These are phyloP conservation scores for Ceratosolen solmsi DNA, from an alignment of 1,140 invertebrate species.

Conservation along the genomic window DNA sequence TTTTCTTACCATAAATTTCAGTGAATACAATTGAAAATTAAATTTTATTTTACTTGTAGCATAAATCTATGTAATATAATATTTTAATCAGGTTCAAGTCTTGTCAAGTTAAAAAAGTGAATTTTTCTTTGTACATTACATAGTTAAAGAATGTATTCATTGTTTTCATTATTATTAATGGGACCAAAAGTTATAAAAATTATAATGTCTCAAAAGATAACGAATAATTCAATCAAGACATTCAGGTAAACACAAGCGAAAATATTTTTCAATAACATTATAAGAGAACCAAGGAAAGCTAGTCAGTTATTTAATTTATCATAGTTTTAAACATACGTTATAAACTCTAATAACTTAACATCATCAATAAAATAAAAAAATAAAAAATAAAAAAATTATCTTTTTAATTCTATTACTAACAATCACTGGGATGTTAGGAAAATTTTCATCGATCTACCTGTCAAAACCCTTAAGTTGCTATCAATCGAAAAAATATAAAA, in stretches of 20 bases:
- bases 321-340: slow-evolving; percentile 17
- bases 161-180: slow-evolving; percentile 44
- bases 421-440: slow-evolving; percentile 42
- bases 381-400: slow-evolving; percentile 1
- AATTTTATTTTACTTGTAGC: slow-evolving; percentile 15
- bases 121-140: slow-evolving; percentile 45
- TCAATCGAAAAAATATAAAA: slow-evolving; percentile 52
- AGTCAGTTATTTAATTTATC: neutral
- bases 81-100: slow-evolving; percentile 35
- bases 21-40: slow-evolving; percentile 10
- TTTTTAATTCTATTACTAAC: slow-evolving; percentile 19
- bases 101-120: slow-evolving; percentile 42
- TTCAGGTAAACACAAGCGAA: neutral
- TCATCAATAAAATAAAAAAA: slow-evolving; percentile 42
- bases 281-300: slow-evolving; percentile 39
- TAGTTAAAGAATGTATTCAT: neutral
- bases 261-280: neutral
- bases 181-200: slow-evolving; percentile 23
- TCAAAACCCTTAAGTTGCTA: slow-evolving; percentile 52
- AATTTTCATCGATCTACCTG: slow-evolving; percentile 46
- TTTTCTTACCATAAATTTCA: slow-evolving; percentile 57
- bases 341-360: slow-evolving; percentile 42
- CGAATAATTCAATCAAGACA: neutral
- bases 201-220: neutral
- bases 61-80: slow-evolving; percentile 33